phyloP scores from a whole-genome alignment of 2,888 invertebrate genomes.

The Ypsolopha sequella region DNA sequence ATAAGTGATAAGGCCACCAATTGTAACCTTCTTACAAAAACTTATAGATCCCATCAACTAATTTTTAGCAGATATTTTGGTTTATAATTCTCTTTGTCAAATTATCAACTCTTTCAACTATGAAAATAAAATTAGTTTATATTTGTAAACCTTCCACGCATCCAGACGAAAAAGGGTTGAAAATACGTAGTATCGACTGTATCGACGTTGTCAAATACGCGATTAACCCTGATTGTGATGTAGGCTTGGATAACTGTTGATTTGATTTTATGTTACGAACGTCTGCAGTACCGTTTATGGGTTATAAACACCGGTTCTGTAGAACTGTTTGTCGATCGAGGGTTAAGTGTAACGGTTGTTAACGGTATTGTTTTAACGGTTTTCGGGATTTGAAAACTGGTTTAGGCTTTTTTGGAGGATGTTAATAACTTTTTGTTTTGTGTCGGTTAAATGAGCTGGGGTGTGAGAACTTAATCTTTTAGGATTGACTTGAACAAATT shows the following conservation, averaged over 20 bases:
- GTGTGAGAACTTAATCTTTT: too few relatives aligned
- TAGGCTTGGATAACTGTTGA: conserved; percentile 70
- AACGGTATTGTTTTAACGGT: background rate
- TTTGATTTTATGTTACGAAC: conserved; percentile 69
- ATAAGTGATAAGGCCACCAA: too few relatives aligned
- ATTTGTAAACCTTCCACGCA: too few relatives aligned
- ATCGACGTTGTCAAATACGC: conserved; percentile 61
- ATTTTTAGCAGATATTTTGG: too few relatives aligned
- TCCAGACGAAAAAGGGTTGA: too few relatives aligned
- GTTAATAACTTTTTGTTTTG: background rate
- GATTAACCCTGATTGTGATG: conserved; percentile 69
- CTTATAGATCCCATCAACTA: too few relatives aligned
- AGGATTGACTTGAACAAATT: too few relatives aligned
- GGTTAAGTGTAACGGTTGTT: background rate
- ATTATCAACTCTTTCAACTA: too few relatives aligned
- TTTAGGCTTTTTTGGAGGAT: background rate
- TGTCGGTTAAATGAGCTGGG: too few relatives aligned
- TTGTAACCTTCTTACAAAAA: too few relatives aligned
- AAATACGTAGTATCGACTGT: conserved; percentile 16
- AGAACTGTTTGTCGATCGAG: background rate
- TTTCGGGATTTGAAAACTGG: background rate
- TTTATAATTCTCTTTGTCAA: too few relatives aligned
- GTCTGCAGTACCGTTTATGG: conserved; percentile 67
- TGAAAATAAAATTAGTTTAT: too few relatives aligned
- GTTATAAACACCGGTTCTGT: conserved; percentile 60